phyloP scores from a whole-genome alignment of 2,797 vertebrate species.

The Oryzias dopingdopingensis region DNA sequence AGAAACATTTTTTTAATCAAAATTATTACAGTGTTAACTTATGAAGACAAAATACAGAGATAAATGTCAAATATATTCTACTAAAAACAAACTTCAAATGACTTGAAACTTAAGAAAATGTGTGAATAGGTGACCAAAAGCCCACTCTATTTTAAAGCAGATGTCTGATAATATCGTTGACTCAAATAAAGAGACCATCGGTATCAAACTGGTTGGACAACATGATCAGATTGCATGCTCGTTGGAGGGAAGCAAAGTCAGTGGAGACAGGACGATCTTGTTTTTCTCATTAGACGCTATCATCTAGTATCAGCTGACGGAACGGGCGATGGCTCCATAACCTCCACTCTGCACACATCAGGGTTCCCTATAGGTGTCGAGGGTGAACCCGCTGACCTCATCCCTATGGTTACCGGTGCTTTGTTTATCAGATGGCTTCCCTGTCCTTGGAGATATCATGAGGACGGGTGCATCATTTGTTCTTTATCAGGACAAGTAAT shows the following conservation, averaged over 20 bases:
- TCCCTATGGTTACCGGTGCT: conserved; percentile 35
- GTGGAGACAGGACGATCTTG: conserved; percentile 44
- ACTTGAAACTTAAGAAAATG: background rate
- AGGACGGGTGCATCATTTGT: conserved; percentile 15
- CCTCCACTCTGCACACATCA: conserved; percentile 43
- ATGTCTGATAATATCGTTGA: conserved; percentile 42
- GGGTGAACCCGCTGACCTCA: conserved; percentile 52
- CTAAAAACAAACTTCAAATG: background rate
- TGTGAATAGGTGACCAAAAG: conserved; percentile 2
- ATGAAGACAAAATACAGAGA: no score
- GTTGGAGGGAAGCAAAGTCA: conserved; percentile 41
- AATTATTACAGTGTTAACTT: no score
- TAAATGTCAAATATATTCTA: no score
- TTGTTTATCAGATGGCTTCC: conserved; percentile 53
- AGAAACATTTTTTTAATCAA: no score
- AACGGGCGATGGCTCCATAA: conserved; percentile 36
- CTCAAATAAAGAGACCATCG: conserved; percentile 43
- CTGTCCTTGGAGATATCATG: conserved; percentile 11
- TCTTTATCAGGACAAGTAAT: conserved; percentile 47
- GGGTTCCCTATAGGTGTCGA: conserved; percentile 25
- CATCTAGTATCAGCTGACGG: conserved; percentile 63
- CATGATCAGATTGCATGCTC: conserved; percentile 64
- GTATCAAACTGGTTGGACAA: conserved; percentile 54
- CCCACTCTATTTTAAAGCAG: conserved; percentile 3
- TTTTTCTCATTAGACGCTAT: conserved; percentile 63